These are phyloP conservation scores for Bos indicus DNA, from an alignment of 2,113 vertebrate species.

Conservation along the genomic window DNA sequence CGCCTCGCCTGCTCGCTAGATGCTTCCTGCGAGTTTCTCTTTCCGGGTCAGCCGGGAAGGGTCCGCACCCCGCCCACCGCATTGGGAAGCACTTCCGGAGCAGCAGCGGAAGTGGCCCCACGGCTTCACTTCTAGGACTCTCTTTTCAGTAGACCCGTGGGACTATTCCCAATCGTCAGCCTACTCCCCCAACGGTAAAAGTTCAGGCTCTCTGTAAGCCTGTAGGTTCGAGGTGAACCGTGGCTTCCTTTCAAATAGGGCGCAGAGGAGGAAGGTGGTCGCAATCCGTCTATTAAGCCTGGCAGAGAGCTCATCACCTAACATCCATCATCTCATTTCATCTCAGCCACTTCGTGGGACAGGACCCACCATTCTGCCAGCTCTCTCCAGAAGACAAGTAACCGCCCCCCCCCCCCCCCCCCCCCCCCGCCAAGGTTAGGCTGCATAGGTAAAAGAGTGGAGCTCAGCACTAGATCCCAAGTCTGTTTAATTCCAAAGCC, in stretches of 20 bases:
- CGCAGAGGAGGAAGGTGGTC: background rate
- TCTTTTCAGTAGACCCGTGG: background rate
- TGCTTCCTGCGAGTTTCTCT: fast-evolving
- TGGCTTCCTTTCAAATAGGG: background rate
- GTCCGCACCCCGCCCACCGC: background rate
- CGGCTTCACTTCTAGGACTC: background rate
- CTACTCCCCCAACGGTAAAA: background rate
- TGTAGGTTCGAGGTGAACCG: background rate
- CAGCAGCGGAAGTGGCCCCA: background rate
- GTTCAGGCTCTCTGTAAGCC: background rate
- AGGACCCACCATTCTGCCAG: background rate
- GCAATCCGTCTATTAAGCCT: fast-evolving
- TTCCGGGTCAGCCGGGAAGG: too few relatives aligned
- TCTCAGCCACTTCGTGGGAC: background rate
- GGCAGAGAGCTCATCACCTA: background rate
- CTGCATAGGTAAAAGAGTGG: background rate
- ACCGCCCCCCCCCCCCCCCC: too few relatives aligned
- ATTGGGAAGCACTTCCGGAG: background rate
- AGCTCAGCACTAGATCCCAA: background rate
- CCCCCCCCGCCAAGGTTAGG: too few relatives aligned
- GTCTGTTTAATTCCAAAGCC: background rate
- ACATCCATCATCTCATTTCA: background rate
- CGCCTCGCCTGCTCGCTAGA: background rate
- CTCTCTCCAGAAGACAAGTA: background rate
- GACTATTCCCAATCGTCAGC: background rate